Base-by-base conservation (phyloP, 2,888 invertebrate genomes). In the Trachelus stipa region DNA sequence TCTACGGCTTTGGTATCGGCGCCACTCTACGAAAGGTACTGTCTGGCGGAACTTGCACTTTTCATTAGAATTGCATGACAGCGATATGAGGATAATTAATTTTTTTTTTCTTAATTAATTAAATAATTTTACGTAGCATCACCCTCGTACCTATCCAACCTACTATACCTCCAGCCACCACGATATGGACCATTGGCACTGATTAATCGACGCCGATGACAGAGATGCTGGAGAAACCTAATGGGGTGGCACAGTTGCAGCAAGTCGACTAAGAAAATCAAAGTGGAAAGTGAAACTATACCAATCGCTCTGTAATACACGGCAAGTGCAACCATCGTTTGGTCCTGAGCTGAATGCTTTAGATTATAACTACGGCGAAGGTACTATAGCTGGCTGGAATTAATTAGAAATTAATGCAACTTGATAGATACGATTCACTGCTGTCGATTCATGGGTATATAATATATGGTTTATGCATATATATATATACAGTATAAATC, bases 1-100 rank as follows among this genome's bases (percentile, higher is more conserved):
- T 81, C 81, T 83, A 85, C 87, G 82, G 84, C 83, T 87, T 85
- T 86, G 84, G 81, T 86, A 87, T 87, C 87, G 87, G 87, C 86
- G 87, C 86, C 85, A 84, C 83, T 80, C 84, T 85, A 77, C 80
- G 78, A 85, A 86, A 85, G 83, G 82, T 78, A 75, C 79, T 82
- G 79, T 83, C 83, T 79, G n/a, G 69, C 71, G 31, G 79, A 79
- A 82, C 81, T 78, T 74, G 79, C 78, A 56, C 76, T 68, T 71
- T 71, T 71, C 31, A 23, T 56, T 56, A 56, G 56, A 56, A 56
- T 23, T 56, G 6, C 56, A 56, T 56, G 56, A 23, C 9, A 56
- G 56, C 56, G 56, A 56, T 56, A 56, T 23, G 56, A 56, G 56
- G 0, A 9, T 2, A 56, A 40, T 40, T 15, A 6, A 40, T 37